Conservation (phyloP, 2,888 invertebrate genomes). For the Hetaerina titia region DNA sequence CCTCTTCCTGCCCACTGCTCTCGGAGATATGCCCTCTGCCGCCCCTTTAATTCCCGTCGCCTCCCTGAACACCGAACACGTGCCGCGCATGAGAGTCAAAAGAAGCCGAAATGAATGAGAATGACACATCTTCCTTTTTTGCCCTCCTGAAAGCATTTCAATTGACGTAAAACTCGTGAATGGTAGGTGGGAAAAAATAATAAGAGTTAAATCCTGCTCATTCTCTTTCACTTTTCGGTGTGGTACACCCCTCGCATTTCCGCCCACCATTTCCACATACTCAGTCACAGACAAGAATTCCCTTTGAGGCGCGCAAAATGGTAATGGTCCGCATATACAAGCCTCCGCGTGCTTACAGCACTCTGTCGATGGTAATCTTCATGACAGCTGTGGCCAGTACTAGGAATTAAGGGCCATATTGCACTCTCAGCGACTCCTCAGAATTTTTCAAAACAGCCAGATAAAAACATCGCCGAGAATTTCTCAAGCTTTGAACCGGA, state of each 20-base stretch:
- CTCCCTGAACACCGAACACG: conserved; percentile 25
- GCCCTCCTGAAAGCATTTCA: conserved; percentile 44
- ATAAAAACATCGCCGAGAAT: too few relatives aligned
- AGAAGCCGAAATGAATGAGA: conserved; percentile 19
- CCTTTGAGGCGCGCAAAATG: too few relatives aligned
- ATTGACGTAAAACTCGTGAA: conserved; percentile 15
- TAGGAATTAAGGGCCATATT: too few relatives aligned
- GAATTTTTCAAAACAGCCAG: too few relatives aligned
- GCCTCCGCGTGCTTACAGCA: too few relatives aligned
- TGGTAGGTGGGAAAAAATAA: neutral
- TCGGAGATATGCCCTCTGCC: neutral
- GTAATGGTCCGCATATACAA: too few relatives aligned
- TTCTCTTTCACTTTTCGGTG: neutral
- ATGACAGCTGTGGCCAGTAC: too few relatives aligned
- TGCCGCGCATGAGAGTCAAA: neutral
- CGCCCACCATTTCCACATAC: too few relatives aligned
- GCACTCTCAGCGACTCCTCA: too few relatives aligned
- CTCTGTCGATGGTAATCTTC: too few relatives aligned
- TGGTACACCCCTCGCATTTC: neutral
- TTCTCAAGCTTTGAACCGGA: too few relatives aligned
- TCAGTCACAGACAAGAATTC: too few relatives aligned
- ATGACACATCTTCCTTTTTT: conserved; percentile 41
- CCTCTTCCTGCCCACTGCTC: neutral
- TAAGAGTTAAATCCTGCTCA: neutral
- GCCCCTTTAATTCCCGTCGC: neutral